phyloP scores from a whole-genome alignment of 2,888 invertebrate genomes.

The Chromoteleia sp. region DNA sequence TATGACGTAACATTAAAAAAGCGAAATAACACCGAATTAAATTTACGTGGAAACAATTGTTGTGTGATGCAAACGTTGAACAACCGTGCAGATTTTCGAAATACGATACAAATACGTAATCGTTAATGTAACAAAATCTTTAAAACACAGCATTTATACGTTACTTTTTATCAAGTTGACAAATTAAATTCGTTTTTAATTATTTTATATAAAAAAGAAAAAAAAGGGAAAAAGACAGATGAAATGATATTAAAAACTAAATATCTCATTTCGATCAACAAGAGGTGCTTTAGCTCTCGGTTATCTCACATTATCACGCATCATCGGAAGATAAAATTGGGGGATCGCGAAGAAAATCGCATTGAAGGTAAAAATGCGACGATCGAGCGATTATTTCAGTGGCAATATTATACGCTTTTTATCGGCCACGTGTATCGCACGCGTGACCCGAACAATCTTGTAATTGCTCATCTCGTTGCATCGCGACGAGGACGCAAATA shows the following conservation, averaged over 20 bases:
- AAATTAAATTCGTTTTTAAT: too few species aligned
- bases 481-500: constrained; percentile 37
- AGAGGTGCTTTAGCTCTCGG: background rate
- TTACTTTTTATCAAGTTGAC: too few species aligned
- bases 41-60: constrained; percentile 23
- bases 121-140: too few species aligned
- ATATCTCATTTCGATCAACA: background rate
- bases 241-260: too few species aligned
- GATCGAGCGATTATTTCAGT: constrained; percentile 11
- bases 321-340: constrained; percentile 6
- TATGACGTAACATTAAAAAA: constrained; percentile 50
- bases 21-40: constrained; percentile 16
- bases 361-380: background rate
- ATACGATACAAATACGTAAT: background rate
- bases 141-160: too few species aligned
- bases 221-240: too few species aligned
- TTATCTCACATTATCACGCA: background rate
- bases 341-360: background rate
- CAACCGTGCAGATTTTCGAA: background rate
- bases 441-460: constrained; percentile 52
- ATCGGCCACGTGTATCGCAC: constrained; percentile 58
- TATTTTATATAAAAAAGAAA: too few species aligned
- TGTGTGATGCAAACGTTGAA: constrained; percentile 15
- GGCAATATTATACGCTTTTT: constrained; percentile 34
- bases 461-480: constrained; percentile 38